Evolutionary conservation across 2,888 invertebrate species (phyloP).

Genomic region (Cabera pusaria): DNA sequence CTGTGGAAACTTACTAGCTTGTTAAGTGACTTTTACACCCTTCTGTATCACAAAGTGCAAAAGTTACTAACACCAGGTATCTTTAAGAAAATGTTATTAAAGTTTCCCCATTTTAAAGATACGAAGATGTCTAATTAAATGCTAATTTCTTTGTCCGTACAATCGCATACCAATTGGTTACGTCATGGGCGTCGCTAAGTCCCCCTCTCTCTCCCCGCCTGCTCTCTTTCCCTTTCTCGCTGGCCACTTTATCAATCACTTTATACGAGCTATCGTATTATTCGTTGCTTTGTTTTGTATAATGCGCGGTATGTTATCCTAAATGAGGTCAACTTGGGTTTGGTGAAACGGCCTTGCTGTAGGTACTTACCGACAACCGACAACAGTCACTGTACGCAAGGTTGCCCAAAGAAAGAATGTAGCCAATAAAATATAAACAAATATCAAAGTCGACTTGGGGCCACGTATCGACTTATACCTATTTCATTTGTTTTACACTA

Average conservation of each 20-base stretch:
- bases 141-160: conserved; percentile 60
- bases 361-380: conserved; percentile 23
- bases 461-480: conserved; percentile 12
- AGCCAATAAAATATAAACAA: conserved; percentile 24
- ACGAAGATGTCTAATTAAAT: conserved; percentile 37
- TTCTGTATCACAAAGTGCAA: conserved; percentile 2
- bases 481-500: conserved; percentile 18
- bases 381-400: conserved; percentile 32
- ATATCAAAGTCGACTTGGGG: conserved; percentile 18
- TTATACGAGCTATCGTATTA: conserved; percentile 36
- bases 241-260: conserved; percentile 61
- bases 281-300: conserved; percentile 32
- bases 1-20: conserved; percentile 2
- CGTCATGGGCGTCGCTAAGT: conserved; percentile 61
- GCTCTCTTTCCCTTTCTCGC: conserved; percentile 36
- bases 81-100: conserved; percentile 14
- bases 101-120: conserved; percentile 22
- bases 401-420: conserved; percentile 28
- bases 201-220: conserved; percentile 29
- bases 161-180: conserved; percentile 70
- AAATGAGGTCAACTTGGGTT: conserved; percentile 47
- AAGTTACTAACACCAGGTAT: conserved; percentile 5
- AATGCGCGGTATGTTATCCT: conserved; percentile 39
- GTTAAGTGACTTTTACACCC: conserved; percentile 11
- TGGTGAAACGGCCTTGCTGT: conserved; percentile 40